Percentiles rank a stretch among this genome's conserved stretches.
These are phyloP conservation scores for Apeira syringaria DNA, from an alignment of 2,888 invertebrate genomes.

Conservation along the genomic window DNA sequence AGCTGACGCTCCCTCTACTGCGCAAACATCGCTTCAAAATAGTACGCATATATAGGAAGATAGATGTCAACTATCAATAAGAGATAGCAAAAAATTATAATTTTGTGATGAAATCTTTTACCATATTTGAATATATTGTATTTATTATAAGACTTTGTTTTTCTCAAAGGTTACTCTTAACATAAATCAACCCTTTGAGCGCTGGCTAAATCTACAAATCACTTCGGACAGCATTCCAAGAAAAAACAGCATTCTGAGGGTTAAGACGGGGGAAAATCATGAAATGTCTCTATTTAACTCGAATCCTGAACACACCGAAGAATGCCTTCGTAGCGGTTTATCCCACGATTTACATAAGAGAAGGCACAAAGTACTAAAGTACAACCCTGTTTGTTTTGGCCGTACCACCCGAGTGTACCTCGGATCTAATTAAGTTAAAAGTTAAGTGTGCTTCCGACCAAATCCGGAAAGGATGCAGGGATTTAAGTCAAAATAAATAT, in stretches of 20 bases:
- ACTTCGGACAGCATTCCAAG: conserved; percentile 15
- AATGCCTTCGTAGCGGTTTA: conserved; percentile 18
- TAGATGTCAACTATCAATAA: too few species aligned
- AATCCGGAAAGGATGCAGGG: conserved; percentile 32
- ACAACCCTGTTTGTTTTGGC: conserved; percentile 33
- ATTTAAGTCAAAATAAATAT: conserved; percentile 31
- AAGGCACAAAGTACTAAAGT: conserved; percentile 23
- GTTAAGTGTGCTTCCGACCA: conserved; percentile 34
- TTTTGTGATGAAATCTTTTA: too few species aligned
- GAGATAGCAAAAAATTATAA: too few species aligned
- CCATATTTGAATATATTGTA: too few species aligned
- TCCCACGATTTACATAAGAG: conserved; percentile 48
- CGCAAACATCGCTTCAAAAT: too few species aligned
- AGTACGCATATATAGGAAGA: too few species aligned
- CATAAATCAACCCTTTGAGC: conserved; percentile 21
- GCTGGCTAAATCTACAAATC: conserved; percentile 16
- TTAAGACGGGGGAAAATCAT: conserved; percentile 14
- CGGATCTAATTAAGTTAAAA: conserved; percentile 38
- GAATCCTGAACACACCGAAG: conserved; percentile 15
- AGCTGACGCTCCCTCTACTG: too few species aligned
- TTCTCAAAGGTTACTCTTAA: conserved; percentile 9
- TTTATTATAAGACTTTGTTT: conserved; percentile 2
- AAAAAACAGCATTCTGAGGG: conserved; percentile 11
- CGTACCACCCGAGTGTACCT: conserved; percentile 32
- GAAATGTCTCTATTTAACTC: conserved; percentile 20